Percentiles rank a stretch among this genome's conserved stretches.
phyloP scores from a whole-genome alignment of 1,140 invertebrate genomes.

The Camponotus floridanus region DNA sequence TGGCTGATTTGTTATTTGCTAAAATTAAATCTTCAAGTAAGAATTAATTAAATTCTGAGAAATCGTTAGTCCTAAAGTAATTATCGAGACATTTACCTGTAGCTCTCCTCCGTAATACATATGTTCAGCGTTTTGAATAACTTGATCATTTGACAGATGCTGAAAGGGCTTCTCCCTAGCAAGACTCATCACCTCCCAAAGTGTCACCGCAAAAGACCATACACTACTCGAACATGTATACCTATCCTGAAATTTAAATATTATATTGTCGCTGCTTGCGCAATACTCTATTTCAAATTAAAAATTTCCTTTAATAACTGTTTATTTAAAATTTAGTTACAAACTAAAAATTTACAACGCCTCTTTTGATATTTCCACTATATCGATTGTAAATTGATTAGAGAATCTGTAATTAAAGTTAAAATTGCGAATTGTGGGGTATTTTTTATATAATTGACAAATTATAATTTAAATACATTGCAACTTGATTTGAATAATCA shows the following conservation, averaged over 20 bases:
- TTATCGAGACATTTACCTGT: slow-evolving; percentile 83
- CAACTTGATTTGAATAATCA: neutral
- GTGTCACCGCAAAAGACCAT: slow-evolving; percentile 90
- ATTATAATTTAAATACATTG: neutral
- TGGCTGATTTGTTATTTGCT: neutral
- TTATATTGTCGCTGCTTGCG: neutral
- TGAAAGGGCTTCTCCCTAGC: slow-evolving; percentile 91
- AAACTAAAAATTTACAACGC: neutral
- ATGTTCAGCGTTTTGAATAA: slow-evolving; percentile 91
- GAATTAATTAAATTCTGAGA: neutral
- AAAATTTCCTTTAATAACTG: neutral
- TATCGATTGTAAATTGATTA: neutral
- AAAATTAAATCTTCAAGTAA: slow-evolving; percentile 12
- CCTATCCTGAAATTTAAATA: slow-evolving; percentile 87
- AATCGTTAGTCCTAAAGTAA: neutral
- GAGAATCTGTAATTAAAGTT: neutral
- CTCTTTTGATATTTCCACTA: neutral
- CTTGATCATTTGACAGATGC: slow-evolving; percentile 90
- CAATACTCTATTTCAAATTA: neutral
- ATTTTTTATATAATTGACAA: neutral
- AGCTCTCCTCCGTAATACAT: slow-evolving; percentile 90
- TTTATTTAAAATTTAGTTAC: neutral
- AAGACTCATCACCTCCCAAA: slow-evolving; percentile 92
- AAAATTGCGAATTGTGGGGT: neutral
- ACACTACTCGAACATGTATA: slow-evolving; percentile 89